These are phyloP conservation scores for Antheraea yamamai DNA, from an alignment of 2,888 invertebrate genomes.

Conservation along the genomic window DNA sequence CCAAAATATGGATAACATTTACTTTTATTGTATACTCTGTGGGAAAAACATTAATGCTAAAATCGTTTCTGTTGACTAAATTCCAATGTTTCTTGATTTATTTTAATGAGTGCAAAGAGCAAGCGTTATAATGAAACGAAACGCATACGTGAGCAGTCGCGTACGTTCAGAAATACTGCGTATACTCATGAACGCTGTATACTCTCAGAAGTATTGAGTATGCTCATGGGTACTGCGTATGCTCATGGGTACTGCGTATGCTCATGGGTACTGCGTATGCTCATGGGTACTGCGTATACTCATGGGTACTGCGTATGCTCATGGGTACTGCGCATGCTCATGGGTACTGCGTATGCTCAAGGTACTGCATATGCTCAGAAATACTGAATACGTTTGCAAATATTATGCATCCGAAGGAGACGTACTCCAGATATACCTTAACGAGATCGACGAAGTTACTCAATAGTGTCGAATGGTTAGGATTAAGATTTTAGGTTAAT, in stretches of 20 bases:
- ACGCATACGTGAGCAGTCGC: too few relatives aligned
- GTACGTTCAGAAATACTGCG: too few relatives aligned
- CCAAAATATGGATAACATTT: neutral
- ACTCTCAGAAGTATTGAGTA: too few relatives aligned
- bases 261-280: neutral
- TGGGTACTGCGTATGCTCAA: neutral
- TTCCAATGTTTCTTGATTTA: too few relatives aligned
- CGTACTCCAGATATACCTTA: neutral
- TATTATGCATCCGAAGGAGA: neutral
- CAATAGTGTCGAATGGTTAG: neutral
- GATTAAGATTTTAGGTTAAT: neutral
- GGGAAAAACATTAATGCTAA: neutral
- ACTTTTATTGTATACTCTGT: neutral
- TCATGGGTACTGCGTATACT: too few relatives aligned
- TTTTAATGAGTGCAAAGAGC: too few relatives aligned
- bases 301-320: too few relatives aligned
- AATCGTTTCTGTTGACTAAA: too few relatives aligned
- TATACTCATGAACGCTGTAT: too few relatives aligned
- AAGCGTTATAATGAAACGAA: too few relatives aligned
- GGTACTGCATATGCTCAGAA: neutral
- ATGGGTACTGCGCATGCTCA: too few relatives aligned
- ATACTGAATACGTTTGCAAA: neutral
- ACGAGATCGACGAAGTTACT: neutral
- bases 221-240: neutral
- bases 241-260: neutral